A percentile compares a stretch with the other conserved stretches of the same genome.
Conservation (phyloP, 2,113 vertebrate species). For the Malaclemys terrapin region DNA sequence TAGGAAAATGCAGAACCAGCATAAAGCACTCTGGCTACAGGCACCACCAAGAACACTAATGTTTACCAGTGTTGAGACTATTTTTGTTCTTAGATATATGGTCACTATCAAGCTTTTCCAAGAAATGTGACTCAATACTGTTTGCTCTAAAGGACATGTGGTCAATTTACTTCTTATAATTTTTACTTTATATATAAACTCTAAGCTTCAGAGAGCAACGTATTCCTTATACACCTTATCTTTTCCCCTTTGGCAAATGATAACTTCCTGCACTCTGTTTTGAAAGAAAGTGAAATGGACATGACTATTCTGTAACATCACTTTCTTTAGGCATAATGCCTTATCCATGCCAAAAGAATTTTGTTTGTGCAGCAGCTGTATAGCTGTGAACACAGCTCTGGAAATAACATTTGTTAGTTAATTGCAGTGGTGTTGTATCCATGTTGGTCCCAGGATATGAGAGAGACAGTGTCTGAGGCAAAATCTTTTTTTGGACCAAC, state of each 20-base stretch:
- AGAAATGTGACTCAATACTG: neutral
- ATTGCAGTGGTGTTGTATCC: neutral
- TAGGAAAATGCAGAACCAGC: constrained; percentile 1
- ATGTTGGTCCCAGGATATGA: neutral
- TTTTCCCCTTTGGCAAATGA: neutral
- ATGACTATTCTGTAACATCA: neutral
- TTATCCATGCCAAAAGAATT: neutral
- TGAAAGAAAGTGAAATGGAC: neutral
- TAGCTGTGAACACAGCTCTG: neutral
- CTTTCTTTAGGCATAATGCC: neutral
- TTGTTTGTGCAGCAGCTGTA: neutral
- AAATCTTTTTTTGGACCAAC: neutral
- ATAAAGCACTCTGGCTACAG: neutral
- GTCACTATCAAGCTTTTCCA: neutral
- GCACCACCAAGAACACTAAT: neutral
- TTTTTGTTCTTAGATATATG: neutral
- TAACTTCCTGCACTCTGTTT: neutral
- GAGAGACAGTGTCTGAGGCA: neutral
- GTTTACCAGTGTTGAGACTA: neutral
- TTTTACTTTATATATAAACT: neutral
- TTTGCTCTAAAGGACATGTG: neutral
- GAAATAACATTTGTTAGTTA: neutral
- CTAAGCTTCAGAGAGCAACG: neutral
- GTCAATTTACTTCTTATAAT: neutral
- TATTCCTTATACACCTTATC: neutral